A percentile compares a stretch with the other conserved stretches of the same genome.
These are phyloP conservation scores for Phacellophora camtschatica DNA, from an alignment of 30 jellyfish, hydroid and myxozoan species.

Conservation along the genomic window DNA sequence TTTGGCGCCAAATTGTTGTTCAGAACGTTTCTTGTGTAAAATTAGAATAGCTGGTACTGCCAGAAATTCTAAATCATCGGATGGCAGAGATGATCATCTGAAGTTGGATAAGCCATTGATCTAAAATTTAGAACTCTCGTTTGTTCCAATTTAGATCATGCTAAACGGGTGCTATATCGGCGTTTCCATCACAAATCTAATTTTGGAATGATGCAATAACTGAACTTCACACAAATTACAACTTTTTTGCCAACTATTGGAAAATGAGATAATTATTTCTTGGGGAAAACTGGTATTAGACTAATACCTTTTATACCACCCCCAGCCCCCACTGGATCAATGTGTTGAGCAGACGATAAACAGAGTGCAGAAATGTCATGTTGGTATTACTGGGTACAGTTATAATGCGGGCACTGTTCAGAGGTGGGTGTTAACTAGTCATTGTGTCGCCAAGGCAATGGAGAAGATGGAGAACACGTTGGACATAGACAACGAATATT, in stretches of 20 bases:
- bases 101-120: too few relatives aligned
- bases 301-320: not conserved
- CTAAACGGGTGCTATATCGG: too few relatives aligned
- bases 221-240: too few relatives aligned
- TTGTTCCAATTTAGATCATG: too few relatives aligned
- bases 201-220: too few relatives aligned
- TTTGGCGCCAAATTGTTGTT: too few relatives aligned
- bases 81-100: too few relatives aligned
- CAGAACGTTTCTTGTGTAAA: too few relatives aligned
- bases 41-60: too few relatives aligned
- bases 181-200: too few relatives aligned
- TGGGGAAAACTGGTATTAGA: not conserved
- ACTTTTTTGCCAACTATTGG: not conserved
- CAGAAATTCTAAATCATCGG: too few relatives aligned
- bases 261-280: not conserved
- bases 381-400: slow-evolving; percentile 48
- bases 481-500: not conserved
- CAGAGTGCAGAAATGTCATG: slow-evolving; percentile 59
- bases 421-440: slow-evolving; percentile 72
- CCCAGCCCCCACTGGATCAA: slow-evolving; percentile 46
- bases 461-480: not conserved
- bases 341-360: slow-evolving; percentile 51
- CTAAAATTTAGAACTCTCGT: too few relatives aligned
- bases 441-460: slow-evolving; percentile 20
- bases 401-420: slow-evolving; percentile 58